Percentiles rank a stretch among this genome's conserved stretches.
These are phyloP conservation scores for Synanceia verrucosa DNA, from an alignment of 2,797 vertebrate species.

Conservation along the genomic window DNA sequence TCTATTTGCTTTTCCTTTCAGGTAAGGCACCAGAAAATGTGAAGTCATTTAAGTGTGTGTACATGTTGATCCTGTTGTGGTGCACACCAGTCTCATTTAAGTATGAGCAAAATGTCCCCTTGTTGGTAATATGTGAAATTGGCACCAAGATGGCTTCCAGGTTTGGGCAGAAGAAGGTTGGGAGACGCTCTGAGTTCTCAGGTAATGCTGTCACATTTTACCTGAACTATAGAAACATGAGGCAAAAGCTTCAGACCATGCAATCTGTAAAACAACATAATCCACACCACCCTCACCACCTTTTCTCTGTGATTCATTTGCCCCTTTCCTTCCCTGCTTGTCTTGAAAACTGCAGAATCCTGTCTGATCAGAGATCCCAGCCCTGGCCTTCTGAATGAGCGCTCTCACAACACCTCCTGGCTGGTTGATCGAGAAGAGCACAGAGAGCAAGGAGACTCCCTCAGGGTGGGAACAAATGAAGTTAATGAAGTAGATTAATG, in stretches of 20 bases:
- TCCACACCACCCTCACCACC: neutral
- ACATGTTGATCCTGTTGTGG: neutral
- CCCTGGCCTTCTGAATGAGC: constrained; percentile 8
- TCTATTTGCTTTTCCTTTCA: constrained; percentile 12
- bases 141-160: constrained; percentile 61
- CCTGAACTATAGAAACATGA: neutral
- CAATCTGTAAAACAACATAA: neutral
- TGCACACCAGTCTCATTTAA: neutral
- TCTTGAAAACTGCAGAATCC: constrained; percentile 40
- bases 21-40: constrained; percentile 17
- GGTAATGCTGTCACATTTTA: constrained; percentile 45
- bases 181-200: constrained; percentile 22
- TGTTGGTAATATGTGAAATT: neutral
- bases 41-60: neutral
- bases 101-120: neutral
- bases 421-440: constrained; percentile 46
- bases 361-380: constrained; percentile 13
- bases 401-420: constrained; percentile 34
- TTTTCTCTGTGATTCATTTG: neutral
- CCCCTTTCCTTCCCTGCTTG: neutral
- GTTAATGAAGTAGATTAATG: neutral
- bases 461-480: constrained; percentile 59
- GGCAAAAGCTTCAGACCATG: neutral
- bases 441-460: constrained; percentile 27
- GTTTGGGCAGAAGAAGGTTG: constrained; percentile 28